Evolutionary conservation across 92 coral and sea anemone genomes (phyloP), one percentile per base, ranked within the genome.

Genomic region (Porites evermanni): DNA sequence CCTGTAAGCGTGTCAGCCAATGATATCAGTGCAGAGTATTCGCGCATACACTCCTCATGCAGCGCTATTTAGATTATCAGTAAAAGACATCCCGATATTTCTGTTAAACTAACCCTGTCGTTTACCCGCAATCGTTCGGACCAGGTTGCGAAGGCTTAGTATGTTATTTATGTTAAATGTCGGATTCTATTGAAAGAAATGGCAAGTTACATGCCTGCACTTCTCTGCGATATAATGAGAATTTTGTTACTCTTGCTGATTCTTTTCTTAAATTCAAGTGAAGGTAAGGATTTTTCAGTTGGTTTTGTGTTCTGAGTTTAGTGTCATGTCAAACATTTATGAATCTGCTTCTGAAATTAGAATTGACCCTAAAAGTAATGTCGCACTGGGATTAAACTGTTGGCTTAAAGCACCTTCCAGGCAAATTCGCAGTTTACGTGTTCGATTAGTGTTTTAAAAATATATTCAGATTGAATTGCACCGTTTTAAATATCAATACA

Each of bases 1-100:
- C 80, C 87, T 83, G 84, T 65, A 74, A 19, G 26, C 12, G 23
- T 29, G 76, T 70, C 76, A 20, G 23, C 81, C 88, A 88, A 77
- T 74, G 68, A 78, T 32, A 63, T 61, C 66, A 17, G 70, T 61
- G 58, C 70, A 7, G 53, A 64, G 14, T n/a, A 71, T 20, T 53
- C 26, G 44, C 74, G 51, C 69, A 74, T 17, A 51, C 52, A 51
- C 6, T 38, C 6, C 47, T 0, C 80, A 74, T 10, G 9, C 7
- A 6, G 1, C 74, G 44, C 23, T 64, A 18, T 10, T 24, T 18
- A 65, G 64, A 14, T 47, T 72, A 21, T 8, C 70, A 19, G 19
- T 47, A 20, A 4, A 6, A 60, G 74, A 18, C 63, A 73, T 14
- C 17, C 63, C 0, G 18, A 65, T 61, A 21, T 61, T 8, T 64